These are phyloP conservation scores for Oxycera nigricornis DNA, from an alignment of 2,888 invertebrate genomes.

Conservation along the genomic window DNA sequence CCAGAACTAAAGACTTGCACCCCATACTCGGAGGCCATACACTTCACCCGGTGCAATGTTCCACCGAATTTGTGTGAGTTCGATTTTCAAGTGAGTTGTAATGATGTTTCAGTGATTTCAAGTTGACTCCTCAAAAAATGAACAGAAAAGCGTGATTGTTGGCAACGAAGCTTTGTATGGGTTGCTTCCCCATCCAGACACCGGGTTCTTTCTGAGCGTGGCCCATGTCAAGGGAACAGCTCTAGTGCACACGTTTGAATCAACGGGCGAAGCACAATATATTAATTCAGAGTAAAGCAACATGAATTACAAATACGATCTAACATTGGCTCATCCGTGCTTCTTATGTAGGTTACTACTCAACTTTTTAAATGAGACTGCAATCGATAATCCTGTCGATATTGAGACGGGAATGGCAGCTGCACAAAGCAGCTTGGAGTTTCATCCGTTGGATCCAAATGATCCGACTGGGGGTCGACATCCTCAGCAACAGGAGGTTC, in stretches of 20 bases:
- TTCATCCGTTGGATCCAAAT: conserved; percentile 55
- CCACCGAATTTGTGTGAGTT: conserved; percentile 61
- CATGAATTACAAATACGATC: background rate
- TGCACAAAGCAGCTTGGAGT: conserved; percentile 54
- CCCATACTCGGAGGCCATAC: conserved; percentile 59
- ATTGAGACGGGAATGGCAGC: conserved; percentile 60
- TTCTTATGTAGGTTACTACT: conserved; percentile 53
- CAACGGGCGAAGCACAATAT: conserved; percentile 61
- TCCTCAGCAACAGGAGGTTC: conserved; percentile 57
- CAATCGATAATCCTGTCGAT: conserved; percentile 60
- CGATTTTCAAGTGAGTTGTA: conserved; percentile 55
- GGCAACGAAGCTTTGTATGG: conserved; percentile 61
- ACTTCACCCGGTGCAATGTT: conserved; percentile 60
- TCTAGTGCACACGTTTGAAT: conserved; percentile 61
- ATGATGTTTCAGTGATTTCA: background rate
- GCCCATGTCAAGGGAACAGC: conserved; percentile 61
- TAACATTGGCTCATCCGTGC: background rate
- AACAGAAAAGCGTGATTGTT: conserved; percentile 59
- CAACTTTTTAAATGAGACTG: conserved; percentile 58
- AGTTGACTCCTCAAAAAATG: background rate
- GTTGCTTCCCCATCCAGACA: conserved; percentile 57
- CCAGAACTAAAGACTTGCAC: conserved; percentile 60
- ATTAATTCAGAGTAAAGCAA: conserved; percentile 59
- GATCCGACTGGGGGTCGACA: conserved; percentile 61
- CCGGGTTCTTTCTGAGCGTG: conserved; percentile 58